These are phyloP conservation scores for Diorhabda elongata DNA, from an alignment of 1,140 invertebrate species.

Conservation along the genomic window DNA sequence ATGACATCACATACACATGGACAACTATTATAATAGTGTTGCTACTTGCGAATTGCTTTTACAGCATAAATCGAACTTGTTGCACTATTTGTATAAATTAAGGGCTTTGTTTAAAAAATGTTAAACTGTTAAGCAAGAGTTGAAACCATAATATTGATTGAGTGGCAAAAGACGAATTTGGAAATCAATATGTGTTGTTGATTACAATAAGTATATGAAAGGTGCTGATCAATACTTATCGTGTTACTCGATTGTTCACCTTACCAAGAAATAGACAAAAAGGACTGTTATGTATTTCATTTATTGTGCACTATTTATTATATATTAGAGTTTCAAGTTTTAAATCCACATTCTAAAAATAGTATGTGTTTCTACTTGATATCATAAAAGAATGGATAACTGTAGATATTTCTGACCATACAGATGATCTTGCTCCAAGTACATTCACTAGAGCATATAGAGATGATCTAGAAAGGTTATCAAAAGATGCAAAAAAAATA, in stretches of 20 bases:
- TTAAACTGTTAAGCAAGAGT: background rate
- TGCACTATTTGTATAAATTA: background rate
- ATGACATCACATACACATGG: conserved; percentile 23
- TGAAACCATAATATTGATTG: background rate
- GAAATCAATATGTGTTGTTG: conserved; percentile 30
- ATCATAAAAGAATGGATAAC: background rate
- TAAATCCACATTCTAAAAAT: background rate
- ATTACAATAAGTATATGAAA: conserved; percentile 38
- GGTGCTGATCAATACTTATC: conserved; percentile 20
- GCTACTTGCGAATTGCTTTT: background rate
- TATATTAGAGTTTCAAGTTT: background rate
- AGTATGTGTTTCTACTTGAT: background rate
- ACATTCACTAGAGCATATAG: no score
- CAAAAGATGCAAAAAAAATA: background rate
- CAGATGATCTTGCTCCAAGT: background rate
- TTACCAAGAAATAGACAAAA: background rate
- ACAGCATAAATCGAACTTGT: background rate
- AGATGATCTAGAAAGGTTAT: background rate
- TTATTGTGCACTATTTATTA: background rate
- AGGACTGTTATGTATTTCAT: background rate
- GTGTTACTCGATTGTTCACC: conserved; percentile 12
- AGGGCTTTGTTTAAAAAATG: background rate
- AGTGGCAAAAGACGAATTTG: conserved; percentile 5
- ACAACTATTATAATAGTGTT: conserved; percentile 26
- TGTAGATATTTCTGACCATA: background rate